phyloP scores from a whole-genome alignment of 2,888 invertebrate species.

The Ypsolopha sequella region DNA sequence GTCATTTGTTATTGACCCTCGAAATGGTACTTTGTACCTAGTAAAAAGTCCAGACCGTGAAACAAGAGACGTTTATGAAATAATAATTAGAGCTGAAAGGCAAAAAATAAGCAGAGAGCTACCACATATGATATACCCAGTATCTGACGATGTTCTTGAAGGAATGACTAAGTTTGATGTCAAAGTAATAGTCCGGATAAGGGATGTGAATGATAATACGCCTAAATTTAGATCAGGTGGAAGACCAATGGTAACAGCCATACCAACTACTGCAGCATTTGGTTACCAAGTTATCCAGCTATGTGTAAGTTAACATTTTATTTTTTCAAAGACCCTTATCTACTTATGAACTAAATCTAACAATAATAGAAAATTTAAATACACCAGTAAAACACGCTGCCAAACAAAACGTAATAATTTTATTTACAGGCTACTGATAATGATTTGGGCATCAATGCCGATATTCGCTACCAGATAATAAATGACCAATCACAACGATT shows the following conservation, averaged over 20 bases:
- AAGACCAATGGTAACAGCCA: conserved; percentile 84
- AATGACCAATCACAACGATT: conserved; percentile 83
- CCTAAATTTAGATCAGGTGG: conserved; percentile 83
- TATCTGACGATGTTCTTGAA: conserved; percentile 77
- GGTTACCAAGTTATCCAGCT: conserved; percentile 85
- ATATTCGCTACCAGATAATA: conserved; percentile 84
- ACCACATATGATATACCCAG: conserved; percentile 82
- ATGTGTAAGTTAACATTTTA: conserved; percentile 53
- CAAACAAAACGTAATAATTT: neutral
- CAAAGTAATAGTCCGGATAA: conserved; percentile 81
- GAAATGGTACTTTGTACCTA: conserved; percentile 82
- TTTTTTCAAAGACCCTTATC: too few relatives aligned
- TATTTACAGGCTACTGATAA: conserved; percentile 76
- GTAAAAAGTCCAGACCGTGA: conserved; percentile 83
- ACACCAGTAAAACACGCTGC: too few relatives aligned
- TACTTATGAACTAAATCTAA: too few relatives aligned
- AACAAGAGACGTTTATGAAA: conserved; percentile 73
- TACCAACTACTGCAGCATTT: conserved; percentile 84
- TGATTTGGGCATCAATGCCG: conserved; percentile 81
- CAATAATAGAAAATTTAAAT: too few relatives aligned
- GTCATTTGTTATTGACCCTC: conserved; percentile 80
- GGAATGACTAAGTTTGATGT: conserved; percentile 83
- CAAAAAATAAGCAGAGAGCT: conserved; percentile 76
- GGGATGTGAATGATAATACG: conserved; percentile 86
- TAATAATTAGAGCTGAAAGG: conserved; percentile 60